Base-by-base conservation (phyloP, 2,797 vertebrate species). In the Poecilia picta region DNA sequence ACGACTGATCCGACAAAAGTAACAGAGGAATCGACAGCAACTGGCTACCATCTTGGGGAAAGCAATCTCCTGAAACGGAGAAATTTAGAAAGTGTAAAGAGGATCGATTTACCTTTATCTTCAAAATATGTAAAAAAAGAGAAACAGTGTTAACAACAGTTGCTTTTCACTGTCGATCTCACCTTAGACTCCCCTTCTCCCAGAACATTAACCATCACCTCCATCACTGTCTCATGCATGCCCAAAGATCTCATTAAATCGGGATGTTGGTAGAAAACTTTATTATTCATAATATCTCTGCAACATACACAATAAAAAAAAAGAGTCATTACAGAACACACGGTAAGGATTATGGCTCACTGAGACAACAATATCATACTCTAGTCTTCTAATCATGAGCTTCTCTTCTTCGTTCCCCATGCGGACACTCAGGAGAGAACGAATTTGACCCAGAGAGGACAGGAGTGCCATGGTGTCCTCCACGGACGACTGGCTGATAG, bases 231-330 rank as follows among this genome's bases (percentile, higher is more conserved):
- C 91, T 99, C 97, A 36, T 99, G 98, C 97, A 99, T 98, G 2
- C 97, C 97, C 85, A 99, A 88, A 0, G 96, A 96, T 89, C 97
- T 96, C 98, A 99, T 99, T 82, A 99, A 94, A 90, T 99, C 97
- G 12, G 98, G 98, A 83, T 99, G 98, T 85, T 99, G 98, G 91
- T 99, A 99, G 95, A 99, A 99, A 41, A 99, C 96, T 94, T 97
- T 99, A 89, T 99, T 99, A 90, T 99, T 99, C 97, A 99, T 99
- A 78, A 99, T 98, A 85, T 99, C 97, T 84, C 98, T 99, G 85
- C 76, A 75, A 2, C 20, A 81, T 23, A 4, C 11, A 55, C 73
- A 92, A 51, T 39, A 23, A 45, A 74, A 79, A 84, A 47, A 64
- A 76, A 71, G 20, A 71, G 20, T 73, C 0, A 28, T 12, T 31